Percentiles rank a stretch among this genome's conserved stretches.
Evolutionary conservation across 2,113 vertebrate species (phyloP).

Genomic region (Gnathonemus longibarbis): DNA sequence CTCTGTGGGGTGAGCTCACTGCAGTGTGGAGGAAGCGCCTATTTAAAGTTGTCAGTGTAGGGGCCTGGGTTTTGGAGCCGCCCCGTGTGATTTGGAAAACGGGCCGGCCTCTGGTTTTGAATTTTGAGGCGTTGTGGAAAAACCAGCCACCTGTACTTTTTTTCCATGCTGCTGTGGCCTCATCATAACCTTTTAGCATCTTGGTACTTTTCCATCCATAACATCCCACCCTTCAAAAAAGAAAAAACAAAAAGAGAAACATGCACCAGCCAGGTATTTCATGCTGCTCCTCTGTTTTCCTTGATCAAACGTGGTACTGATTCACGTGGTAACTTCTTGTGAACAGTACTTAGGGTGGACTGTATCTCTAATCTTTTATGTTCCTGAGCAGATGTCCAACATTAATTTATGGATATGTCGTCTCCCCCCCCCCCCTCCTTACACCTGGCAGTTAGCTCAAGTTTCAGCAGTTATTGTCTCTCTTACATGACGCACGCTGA

Average conservation of each 20-base stretch:
- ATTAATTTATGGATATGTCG: conserved; percentile 98
- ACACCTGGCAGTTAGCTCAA: conserved; percentile 94
- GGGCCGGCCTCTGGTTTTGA: not conserved
- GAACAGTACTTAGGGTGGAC: conserved; percentile 67
- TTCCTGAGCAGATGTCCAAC: conserved; percentile 92
- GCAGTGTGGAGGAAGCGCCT: conserved; percentile 27
- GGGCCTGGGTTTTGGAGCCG: not conserved
- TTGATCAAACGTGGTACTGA: conserved; percentile 20
- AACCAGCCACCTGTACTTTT: not conserved
- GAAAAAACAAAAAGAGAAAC: not conserved
- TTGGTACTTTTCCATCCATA: not conserved
- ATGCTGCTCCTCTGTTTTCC: not conserved
- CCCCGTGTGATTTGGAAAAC: not conserved
- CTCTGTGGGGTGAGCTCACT: not conserved
- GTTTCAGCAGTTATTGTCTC: conserved; percentile 80
- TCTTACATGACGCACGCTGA: conserved; percentile 52
- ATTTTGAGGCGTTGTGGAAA: not conserved
- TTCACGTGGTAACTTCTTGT: conserved; percentile 65
- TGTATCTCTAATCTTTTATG: conserved; percentile 83
- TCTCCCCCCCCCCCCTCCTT: conserved; percentile 70
- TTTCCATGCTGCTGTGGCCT: not conserved
- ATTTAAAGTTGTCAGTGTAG: conserved; percentile 15
- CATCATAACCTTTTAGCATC: not conserved
- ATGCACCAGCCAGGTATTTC: not conserved
- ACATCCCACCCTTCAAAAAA: not conserved